These are phyloP conservation scores for Alouatta caraya DNA, from an alignment of 2,797 vertebrate species.

Conservation along the genomic window DNA sequence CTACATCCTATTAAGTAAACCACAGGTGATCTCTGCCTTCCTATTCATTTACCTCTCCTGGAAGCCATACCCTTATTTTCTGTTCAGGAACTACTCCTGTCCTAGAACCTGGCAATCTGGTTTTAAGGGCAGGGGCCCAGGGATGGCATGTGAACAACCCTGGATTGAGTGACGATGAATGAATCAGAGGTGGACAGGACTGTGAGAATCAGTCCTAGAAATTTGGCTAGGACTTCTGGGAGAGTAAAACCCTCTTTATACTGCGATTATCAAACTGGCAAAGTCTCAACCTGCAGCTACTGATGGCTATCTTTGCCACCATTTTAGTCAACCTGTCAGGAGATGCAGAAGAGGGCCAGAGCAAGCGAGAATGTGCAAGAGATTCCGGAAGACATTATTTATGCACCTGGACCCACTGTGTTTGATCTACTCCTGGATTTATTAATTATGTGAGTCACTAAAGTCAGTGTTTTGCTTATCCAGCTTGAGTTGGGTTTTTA, in stretches of 20 bases:
- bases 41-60: background rate
- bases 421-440: background rate
- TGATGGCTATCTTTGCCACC: background rate
- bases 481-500: background rate
- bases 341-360: background rate
- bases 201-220: background rate
- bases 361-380: background rate
- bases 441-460: background rate
- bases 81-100: background rate
- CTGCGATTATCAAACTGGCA: background rate
- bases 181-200: background rate
- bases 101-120: background rate
- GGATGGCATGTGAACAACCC: background rate
- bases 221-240: slow-evolving; percentile 26
- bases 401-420: background rate
- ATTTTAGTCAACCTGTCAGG: background rate
- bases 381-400: background rate
- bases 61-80: background rate
- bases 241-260: slow-evolving; percentile 39
- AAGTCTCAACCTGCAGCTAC: background rate
- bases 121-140: background rate
- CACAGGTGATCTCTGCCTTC: background rate
- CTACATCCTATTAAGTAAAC: background rate
- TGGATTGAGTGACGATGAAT: background rate
- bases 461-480: background rate